Conservation (phyloP, 2,797 vertebrate species). For the Glossophaga mutica region DNA sequence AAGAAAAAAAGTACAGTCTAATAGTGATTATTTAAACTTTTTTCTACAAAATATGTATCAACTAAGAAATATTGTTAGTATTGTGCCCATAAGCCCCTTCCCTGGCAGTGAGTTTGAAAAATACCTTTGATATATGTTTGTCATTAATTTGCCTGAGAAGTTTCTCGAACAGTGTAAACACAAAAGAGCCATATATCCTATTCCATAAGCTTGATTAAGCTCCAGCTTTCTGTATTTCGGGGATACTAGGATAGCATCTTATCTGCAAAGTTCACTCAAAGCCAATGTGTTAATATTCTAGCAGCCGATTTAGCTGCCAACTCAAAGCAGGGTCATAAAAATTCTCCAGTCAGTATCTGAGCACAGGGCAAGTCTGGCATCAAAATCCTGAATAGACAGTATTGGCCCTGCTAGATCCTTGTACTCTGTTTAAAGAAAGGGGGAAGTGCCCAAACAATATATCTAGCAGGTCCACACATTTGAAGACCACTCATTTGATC, state of each 20-base stretch:
- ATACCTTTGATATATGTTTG: not conserved
- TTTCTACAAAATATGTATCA: not conserved
- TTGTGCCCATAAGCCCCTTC: not conserved
- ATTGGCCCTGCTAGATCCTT: not conserved
- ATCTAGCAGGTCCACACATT: not conserved
- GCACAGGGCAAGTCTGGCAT: not conserved
- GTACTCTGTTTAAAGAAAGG: not conserved
- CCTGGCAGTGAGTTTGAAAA: conserved; percentile 35
- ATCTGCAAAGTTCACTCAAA: not conserved
- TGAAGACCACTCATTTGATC: not conserved
- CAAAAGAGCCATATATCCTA: not conserved
- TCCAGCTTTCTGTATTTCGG: not conserved
- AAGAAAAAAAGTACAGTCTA: not conserved
- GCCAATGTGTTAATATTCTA: not conserved
- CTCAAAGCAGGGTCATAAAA: not conserved
- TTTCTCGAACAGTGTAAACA: not conserved
- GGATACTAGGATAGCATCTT: not conserved
- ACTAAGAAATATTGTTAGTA: not conserved
- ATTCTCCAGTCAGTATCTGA: not conserved
- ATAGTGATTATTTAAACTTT: not conserved
- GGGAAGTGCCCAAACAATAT: not conserved
- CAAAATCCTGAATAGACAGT: not conserved
- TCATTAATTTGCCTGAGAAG: conserved; percentile 34
- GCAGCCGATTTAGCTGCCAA: not conserved
- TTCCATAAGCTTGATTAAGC: not conserved